phyloP scores from a whole-genome alignment of 92 coral and sea anemone genomes.

The Meandrina meandrites region DNA sequence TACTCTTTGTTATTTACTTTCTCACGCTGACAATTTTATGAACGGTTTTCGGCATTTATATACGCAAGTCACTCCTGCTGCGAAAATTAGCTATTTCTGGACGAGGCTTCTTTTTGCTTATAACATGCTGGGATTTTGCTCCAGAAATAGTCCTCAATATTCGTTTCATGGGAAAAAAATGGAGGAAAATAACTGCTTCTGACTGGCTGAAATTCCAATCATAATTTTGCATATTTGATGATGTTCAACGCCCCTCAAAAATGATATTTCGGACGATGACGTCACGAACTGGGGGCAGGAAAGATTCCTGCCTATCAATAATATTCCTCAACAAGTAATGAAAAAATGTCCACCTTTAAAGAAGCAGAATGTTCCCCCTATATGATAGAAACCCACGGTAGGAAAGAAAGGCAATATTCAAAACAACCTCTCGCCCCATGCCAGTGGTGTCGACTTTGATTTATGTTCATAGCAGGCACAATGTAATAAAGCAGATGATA shows the following conservation, averaged over 20 bases:
- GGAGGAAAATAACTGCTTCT: not conserved
- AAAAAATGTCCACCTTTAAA: not conserved
- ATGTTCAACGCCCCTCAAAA: not conserved
- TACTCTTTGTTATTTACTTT: slow-evolving; percentile 8
- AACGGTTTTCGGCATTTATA: slow-evolving; percentile 4
- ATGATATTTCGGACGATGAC: not conserved
- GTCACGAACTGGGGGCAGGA: not conserved
- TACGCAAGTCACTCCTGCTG: slow-evolving; percentile 19
- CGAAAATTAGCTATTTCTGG: slow-evolving; percentile 1
- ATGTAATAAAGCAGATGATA: no score
- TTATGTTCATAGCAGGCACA: no score
- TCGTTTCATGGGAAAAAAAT: slow-evolving; percentile 25
- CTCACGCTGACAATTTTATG: slow-evolving; percentile 21
- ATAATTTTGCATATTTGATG: not conserved
- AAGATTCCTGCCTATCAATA: not conserved
- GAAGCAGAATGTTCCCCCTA: not conserved
- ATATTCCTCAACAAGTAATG: not conserved
- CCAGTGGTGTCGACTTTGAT: no score
- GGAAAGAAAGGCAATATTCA: no score
- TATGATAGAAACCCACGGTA: no score
- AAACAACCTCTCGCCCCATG: no score
- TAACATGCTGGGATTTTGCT: slow-evolving; percentile 32
- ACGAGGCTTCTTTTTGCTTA: not conserved
- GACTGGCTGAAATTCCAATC: not conserved
- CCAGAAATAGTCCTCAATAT: slow-evolving; percentile 19